phyloP scores from a whole-genome alignment of 2,797 vertebrate species.

The Coracias cyanogaster region DNA sequence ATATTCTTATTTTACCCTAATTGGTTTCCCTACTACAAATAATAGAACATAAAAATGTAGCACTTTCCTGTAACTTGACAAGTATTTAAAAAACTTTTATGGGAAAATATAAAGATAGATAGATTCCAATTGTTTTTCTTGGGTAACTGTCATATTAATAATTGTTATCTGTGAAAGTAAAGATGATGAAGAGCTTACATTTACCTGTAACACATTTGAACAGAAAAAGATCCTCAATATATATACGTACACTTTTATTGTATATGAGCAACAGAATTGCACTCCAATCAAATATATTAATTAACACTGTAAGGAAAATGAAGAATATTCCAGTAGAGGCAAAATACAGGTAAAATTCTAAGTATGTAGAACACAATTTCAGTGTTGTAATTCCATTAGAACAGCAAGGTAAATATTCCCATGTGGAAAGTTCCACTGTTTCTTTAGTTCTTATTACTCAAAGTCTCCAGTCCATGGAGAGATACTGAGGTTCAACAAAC shows the following conservation, averaged over 20 bases:
- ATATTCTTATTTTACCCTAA: constrained; percentile 1
- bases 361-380: neutral
- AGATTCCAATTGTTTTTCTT: neutral
- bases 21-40: constrained; percentile 7
- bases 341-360: neutral
- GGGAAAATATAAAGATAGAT: neutral
- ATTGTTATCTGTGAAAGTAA: neutral
- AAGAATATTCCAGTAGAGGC: neutral
- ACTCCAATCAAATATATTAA: neutral
- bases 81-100: constrained; percentile 17
- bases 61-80: neutral
- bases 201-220: neutral
- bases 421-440: neutral
- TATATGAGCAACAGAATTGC: neutral
- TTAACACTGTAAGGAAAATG: neutral
- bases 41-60: neutral
- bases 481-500: neutral
- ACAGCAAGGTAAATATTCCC: neutral
- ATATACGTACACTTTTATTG: neutral
- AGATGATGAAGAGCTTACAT: neutral
- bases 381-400: neutral
- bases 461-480: neutral
- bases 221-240: neutral
- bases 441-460: neutral
- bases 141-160: neutral